phyloP scores from a whole-genome alignment of 2,888 invertebrate genomes.

The Adelognathus sp. region DNA sequence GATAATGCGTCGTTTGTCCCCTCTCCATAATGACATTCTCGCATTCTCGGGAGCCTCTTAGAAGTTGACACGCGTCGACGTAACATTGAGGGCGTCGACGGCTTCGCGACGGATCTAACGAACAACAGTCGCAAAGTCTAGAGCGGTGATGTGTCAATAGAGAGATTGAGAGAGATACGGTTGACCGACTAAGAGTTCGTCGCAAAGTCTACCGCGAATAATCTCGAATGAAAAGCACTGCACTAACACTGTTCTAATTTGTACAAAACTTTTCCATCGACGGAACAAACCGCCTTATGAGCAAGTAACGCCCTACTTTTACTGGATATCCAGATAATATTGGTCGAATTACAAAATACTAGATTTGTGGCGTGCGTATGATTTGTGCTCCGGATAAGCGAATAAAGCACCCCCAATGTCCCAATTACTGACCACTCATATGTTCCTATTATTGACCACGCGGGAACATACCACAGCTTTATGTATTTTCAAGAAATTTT shows the following conservation, averaged over 20 bases:
- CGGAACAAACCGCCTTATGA: too few relatives aligned
- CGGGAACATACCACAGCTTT: too few relatives aligned
- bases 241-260: background rate
- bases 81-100: background rate
- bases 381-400: too few relatives aligned
- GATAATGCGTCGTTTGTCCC: slow-evolving; percentile 8
- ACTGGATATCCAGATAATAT: too few relatives aligned
- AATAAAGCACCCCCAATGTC: too few relatives aligned
- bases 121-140: background rate
- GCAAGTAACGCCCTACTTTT: too few relatives aligned
- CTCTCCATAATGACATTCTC: background rate
- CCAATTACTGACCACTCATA: too few relatives aligned
- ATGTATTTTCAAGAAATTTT: too few relatives aligned
- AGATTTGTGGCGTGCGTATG: too few relatives aligned
- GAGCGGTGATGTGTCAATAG: background rate
- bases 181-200: background rate
- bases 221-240: background rate
- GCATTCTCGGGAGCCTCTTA: background rate
- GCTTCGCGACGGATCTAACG: background rate
- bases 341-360: too few relatives aligned
- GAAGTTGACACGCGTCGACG: background rate
- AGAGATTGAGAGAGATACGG: background rate
- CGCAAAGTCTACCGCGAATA: background rate
- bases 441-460: too few relatives aligned
- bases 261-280: too few relatives aligned